These are phyloP conservation scores for Allacma fusca DNA, from an alignment of 2,888 invertebrate species.

Conservation along the genomic window DNA sequence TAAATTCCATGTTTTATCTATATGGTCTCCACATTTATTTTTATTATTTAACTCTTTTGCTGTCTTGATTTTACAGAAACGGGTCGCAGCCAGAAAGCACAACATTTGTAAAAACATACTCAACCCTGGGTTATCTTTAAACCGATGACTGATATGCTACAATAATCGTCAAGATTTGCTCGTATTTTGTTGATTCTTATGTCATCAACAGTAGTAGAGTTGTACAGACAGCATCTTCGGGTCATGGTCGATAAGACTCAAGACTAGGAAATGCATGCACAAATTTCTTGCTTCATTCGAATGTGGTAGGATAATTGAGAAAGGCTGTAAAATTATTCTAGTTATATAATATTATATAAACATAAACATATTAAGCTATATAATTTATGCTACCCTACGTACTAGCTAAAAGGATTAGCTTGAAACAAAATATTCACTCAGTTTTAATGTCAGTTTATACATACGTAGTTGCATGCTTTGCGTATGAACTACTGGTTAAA, in stretches of 20 bases:
- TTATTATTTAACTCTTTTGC: neutral
- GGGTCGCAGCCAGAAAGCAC: slow-evolving; percentile 59
- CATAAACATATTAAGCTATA: neutral
- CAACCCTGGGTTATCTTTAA: slow-evolving; percentile 90
- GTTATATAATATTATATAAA: neutral
- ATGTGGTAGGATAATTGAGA: neutral
- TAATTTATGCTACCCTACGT: neutral
- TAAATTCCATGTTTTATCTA: too few relatives aligned
- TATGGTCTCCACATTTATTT: too few relatives aligned
- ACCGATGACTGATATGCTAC: slow-evolving; percentile 13
- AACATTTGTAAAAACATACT: slow-evolving; percentile 92
- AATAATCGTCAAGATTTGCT: neutral
- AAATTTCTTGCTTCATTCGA: neutral
- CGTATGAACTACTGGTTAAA: neutral
- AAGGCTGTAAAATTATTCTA: neutral
- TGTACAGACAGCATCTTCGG: neutral
- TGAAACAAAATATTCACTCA: neutral
- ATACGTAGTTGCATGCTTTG: neutral
- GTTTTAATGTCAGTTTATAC: slow-evolving; percentile 9
- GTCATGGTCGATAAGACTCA: neutral
- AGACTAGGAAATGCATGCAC: neutral
- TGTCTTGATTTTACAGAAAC: slow-evolving; percentile 57
- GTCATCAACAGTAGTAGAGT: neutral
- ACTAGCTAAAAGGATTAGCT: neutral
- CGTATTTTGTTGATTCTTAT: neutral